phyloP scores from a whole-genome alignment of 2,113 vertebrate species.

The Bubo scandiacus region DNA sequence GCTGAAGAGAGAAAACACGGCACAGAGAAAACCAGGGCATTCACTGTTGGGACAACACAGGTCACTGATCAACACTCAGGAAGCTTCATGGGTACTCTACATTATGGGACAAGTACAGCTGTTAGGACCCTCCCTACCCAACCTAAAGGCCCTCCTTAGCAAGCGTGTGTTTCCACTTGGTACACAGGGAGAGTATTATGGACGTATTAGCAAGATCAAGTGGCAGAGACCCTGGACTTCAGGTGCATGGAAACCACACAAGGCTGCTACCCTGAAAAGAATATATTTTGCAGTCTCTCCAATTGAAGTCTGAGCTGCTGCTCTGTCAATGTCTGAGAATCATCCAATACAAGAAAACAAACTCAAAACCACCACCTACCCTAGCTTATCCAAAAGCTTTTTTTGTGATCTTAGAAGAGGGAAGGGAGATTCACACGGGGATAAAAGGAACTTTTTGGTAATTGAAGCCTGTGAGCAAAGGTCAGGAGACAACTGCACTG shows the following conservation, averaged over 20 bases:
- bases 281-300: rapidly evolving
- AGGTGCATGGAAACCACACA: not conserved
- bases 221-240: not conserved
- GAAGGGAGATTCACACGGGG: not conserved
- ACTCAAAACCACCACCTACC: rapidly evolving
- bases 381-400: not conserved
- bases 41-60: not conserved
- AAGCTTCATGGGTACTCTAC: not conserved
- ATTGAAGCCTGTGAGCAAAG: not conserved
- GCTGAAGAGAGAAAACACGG: conserved; percentile 31
- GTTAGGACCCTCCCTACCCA: not conserved
- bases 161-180: rapidly evolving
- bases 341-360: no score
- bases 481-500: not conserved
- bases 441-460: not conserved
- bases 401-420: not conserved
- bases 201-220: rapidly evolving
- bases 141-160: not conserved
- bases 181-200: not conserved
- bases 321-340: not conserved
- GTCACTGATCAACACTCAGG: rapidly evolving
- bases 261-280: no score
- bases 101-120: rapidly evolving
- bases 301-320: not conserved
- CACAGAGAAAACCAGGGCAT: not conserved